Conservation (phyloP, 2,797 vertebrate genomes). For the Allobates femoralis region DNA sequence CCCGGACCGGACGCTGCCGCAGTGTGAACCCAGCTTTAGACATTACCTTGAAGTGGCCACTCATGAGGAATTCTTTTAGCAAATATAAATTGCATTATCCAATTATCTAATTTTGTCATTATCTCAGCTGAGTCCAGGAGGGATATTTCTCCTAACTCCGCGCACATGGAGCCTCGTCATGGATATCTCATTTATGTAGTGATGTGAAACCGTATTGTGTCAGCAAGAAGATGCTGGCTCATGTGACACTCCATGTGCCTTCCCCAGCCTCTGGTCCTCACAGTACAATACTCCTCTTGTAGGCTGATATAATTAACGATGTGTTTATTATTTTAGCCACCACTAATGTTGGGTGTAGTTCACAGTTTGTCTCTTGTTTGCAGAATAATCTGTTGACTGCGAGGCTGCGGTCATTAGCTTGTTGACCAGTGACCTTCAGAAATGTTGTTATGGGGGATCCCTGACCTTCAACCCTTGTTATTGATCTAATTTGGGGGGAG, state of each 20-base stretch:
- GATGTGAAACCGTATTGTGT: slow-evolving; percentile 1
- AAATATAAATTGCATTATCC: background rate
- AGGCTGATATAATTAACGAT: too few relatives aligned
- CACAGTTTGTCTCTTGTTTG: background rate
- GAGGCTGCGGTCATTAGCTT: background rate
- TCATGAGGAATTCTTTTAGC: background rate
- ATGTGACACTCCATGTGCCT: slow-evolving; percentile 3
- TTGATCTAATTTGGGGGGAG: background rate
- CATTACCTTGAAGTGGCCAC: background rate
- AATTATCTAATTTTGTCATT: background rate
- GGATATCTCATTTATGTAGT: background rate
- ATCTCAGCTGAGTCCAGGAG: background rate
- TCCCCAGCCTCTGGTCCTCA: background rate
- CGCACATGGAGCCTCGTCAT: background rate
- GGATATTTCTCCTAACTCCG: background rate
- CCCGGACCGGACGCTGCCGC: too few relatives aligned
- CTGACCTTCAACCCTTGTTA: background rate
- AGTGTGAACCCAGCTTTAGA: too few relatives aligned
- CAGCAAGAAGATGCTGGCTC: background rate
- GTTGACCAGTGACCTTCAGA: background rate
- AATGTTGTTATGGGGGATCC: background rate
- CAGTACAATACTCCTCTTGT: slow-evolving; percentile 13
- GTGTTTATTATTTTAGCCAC: slow-evolving; percentile 7
- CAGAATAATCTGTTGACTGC: background rate
- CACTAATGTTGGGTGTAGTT: background rate